These are phyloP conservation scores for Enteromius argenteus DNA, from an alignment of 2,797 vertebrate species.

Conservation along the genomic window DNA sequence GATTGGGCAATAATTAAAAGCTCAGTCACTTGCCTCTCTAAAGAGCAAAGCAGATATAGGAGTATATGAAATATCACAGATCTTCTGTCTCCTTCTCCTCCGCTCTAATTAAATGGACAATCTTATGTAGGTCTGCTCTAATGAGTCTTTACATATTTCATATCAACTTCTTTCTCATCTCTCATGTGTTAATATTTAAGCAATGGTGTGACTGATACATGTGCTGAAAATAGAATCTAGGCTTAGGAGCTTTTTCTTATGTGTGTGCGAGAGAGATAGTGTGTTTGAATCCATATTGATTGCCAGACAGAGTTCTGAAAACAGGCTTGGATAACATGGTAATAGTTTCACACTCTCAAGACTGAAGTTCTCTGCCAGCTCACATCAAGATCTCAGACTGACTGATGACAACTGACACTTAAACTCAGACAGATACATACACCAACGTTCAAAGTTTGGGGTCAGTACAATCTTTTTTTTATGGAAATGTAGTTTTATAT, in stretches of 20 bases:
- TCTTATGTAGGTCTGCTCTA: constrained; percentile 54
- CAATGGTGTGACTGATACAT: constrained; percentile 58
- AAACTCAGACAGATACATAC: neutral
- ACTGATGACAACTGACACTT: constrained; percentile 23
- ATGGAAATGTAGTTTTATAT: neutral
- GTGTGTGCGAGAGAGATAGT: neutral
- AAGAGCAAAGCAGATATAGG: neutral
- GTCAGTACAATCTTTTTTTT: neutral
- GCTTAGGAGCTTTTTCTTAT: constrained; percentile 32
- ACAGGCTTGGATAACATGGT: constrained; percentile 16
- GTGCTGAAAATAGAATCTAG: constrained; percentile 60
- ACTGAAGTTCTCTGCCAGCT: constrained; percentile 30
- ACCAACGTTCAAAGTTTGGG: neutral
- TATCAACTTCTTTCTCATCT: constrained; percentile 56
- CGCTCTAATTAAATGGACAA: constrained; percentile 55
- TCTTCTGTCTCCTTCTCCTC: constrained; percentile 29
- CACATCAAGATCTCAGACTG: constrained; percentile 28
- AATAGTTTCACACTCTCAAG: constrained; percentile 29
- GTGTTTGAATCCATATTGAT: constrained; percentile 29
- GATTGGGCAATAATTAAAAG: constrained; percentile 14
- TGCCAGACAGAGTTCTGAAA: constrained; percentile 39
- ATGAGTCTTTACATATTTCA: constrained; percentile 65
- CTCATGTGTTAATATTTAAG: constrained; percentile 62
- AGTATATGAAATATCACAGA: constrained; percentile 17
- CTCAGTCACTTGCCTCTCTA: neutral